Conservation (phyloP, 37 sponge, comb jelly and placozoan genomes). For the Dysidea cf. avara region DNA sequence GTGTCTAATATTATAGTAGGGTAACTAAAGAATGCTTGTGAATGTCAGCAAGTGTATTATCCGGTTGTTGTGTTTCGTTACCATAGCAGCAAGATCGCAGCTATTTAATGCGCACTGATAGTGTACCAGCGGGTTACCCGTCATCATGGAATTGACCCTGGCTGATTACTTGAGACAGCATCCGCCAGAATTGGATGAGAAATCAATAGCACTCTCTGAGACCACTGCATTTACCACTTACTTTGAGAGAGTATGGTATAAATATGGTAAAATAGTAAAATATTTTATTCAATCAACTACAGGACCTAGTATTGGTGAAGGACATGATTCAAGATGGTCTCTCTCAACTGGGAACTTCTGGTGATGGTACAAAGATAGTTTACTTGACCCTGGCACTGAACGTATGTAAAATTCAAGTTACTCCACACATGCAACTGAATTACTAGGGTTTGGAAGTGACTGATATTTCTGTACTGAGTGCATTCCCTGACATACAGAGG, state of each 20-base stretch:
- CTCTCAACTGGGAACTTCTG: conserved; percentile 35
- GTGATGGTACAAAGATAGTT: conserved; percentile 28
- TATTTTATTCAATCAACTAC: background rate
- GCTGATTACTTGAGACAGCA: conserved; percentile 54
- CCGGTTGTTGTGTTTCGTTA: no score
- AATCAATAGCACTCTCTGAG: conserved; percentile 36
- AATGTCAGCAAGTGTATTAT: no score
- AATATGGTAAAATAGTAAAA: no score
- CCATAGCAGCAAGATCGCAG: no score
- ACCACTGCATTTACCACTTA: no score
- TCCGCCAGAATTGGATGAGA: conserved; percentile 83
- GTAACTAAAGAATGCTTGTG: no score
- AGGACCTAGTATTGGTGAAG: conserved; percentile 18
- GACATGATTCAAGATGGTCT: conserved; percentile 36
- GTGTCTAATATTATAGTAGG: no score
- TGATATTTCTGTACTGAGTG: conserved; percentile 34
- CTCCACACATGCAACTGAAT: background rate
- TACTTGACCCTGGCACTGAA: conserved; percentile 38
- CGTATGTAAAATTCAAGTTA: conserved; percentile 8
- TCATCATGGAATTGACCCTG: background rate
- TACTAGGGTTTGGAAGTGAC: conserved; percentile 31
- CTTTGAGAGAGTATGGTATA: no score
- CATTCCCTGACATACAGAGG: conserved; percentile 52
- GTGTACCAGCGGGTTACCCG: no score
- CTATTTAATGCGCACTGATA: no score